phyloP scores from a whole-genome alignment of 2,888 invertebrate species.

The Hydropsyche betteni region DNA sequence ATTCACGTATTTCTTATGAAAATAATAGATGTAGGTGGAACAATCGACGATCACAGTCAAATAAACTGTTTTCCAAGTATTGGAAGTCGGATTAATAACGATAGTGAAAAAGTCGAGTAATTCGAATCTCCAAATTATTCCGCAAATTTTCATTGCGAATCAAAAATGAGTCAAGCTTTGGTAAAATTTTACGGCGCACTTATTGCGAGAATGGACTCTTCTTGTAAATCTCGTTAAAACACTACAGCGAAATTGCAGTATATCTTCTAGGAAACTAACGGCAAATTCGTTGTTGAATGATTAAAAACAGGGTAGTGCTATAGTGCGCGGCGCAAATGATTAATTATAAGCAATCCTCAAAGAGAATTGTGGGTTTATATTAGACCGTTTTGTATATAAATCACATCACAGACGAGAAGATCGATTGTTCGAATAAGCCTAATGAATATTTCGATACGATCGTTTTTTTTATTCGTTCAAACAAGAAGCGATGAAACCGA shows the following conservation, averaged over 20 bases:
- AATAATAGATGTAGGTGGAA: not conserved
- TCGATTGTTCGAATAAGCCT: too few relatives aligned
- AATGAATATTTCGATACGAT: too few relatives aligned
- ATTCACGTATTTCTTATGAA: not conserved
- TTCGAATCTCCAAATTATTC: not conserved
- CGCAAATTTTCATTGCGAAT: not conserved
- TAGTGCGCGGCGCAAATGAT: not conserved
- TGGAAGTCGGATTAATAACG: too few relatives aligned
- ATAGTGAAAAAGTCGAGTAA: not conserved
- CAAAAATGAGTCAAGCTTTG: not conserved
- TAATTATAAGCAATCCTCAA: constrained; percentile 10
- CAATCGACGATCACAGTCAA: not conserved
- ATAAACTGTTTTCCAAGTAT: not conserved
- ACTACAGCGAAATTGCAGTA: constrained; percentile 20
- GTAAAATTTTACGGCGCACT: not conserved
- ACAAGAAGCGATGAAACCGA: too few relatives aligned
- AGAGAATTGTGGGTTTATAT: not conserved
- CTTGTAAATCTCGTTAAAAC: not conserved
- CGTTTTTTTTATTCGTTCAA: too few relatives aligned
- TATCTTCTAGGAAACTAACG: constrained; percentile 17
- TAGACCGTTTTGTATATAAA: too few relatives aligned
- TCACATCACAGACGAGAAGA: too few relatives aligned
- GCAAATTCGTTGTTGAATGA: constrained; percentile 15
- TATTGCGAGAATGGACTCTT: not conserved
- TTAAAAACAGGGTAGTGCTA: constrained; percentile 2